Percentiles rank a stretch among this genome's conserved stretches.
Conservation (phyloP, 1,140 invertebrate species). For the Drosophila yakuba region DNA sequence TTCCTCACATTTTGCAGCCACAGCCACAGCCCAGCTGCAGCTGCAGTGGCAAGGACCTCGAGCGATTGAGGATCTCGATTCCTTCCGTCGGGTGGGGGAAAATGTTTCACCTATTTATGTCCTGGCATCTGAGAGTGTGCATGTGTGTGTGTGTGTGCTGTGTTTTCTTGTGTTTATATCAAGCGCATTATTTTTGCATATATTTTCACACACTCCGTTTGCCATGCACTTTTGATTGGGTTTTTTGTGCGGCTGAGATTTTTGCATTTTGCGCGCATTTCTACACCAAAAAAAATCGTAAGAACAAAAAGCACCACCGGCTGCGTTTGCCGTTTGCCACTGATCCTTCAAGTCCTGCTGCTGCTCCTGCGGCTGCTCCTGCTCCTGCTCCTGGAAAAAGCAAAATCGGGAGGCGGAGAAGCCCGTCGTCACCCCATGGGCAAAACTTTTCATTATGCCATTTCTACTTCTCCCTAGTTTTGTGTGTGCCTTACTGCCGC, state of each 20-base stretch:
- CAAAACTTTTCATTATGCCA: slow-evolving; percentile 73
- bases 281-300: slow-evolving; percentile 45
- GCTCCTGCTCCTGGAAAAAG: slow-evolving; percentile 29
- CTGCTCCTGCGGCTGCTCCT: slow-evolving; percentile 16
- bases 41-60: slow-evolving; percentile 52
- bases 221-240: slow-evolving; percentile 71
- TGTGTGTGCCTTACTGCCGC: slow-evolving; percentile 36
- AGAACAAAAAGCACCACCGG: slow-evolving; percentile 69
- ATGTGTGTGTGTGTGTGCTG: slow-evolving; percentile 7
- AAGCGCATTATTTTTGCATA: slow-evolving; percentile 70
- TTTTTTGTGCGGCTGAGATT: slow-evolving; percentile 60
- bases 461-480: slow-evolving; percentile 60
- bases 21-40: slow-evolving; percentile 26
- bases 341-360: slow-evolving; percentile 24
- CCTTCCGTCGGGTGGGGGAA: slow-evolving; percentile 31
- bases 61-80: slow-evolving; percentile 40
- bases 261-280: slow-evolving; percentile 83
- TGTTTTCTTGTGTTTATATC: slow-evolving; percentile 44
- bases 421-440: slow-evolving; percentile 72
- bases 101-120: slow-evolving; percentile 48
- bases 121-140: slow-evolving; percentile 11
- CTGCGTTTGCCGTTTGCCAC: slow-evolving; percentile 43
- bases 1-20: slow-evolving; percentile 59
- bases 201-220: slow-evolving; percentile 44
- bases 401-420: slow-evolving; percentile 37